A percentile compares a stretch with the other conserved stretches of the same genome.
phyloP scores from a whole-genome alignment of 2,797 vertebrate species.

The Furcifer pardalis region DNA sequence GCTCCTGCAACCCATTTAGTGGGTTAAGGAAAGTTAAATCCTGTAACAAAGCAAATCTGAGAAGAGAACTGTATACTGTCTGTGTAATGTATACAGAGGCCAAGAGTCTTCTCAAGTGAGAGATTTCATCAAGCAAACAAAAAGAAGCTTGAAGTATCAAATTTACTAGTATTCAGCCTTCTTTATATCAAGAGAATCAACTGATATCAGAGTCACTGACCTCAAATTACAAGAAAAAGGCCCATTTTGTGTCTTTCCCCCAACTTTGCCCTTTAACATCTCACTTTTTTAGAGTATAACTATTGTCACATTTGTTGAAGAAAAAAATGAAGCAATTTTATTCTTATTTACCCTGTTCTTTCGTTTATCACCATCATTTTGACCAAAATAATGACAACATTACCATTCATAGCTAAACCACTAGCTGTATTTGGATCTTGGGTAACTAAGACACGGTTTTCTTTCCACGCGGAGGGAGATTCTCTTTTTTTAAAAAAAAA shows the following conservation, averaged over 20 bases:
- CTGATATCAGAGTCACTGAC: conserved; percentile 12
- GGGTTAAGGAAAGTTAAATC: conserved; percentile 34
- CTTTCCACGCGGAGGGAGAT: not conserved
- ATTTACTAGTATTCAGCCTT: conserved; percentile 3
- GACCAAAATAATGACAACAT: not conserved
- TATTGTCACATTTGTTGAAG: not conserved
- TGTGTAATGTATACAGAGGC: not conserved
- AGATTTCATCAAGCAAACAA: conserved; percentile 31
- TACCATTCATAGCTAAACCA: not conserved
- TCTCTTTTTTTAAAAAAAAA: no score
- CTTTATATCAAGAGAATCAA: conserved; percentile 24
- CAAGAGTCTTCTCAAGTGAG: conserved; percentile 39
- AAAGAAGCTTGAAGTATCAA: conserved; percentile 37
- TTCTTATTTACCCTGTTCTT: not conserved
- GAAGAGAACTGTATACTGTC: conserved; percentile 21
- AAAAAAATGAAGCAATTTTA: not conserved
- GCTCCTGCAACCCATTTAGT: not conserved
- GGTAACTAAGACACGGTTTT: not conserved
- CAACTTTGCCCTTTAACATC: not conserved
- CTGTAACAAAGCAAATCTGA: conserved; percentile 22
- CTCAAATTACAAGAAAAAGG: not conserved
- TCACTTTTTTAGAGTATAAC: conserved; percentile 7
- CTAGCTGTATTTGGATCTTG: not conserved
- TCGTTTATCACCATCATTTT: not conserved
- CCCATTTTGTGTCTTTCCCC: not conserved